Evolutionary conservation across 2,113 vertebrate species (phyloP).

Genomic region (Anguilla rostrata): DNA sequence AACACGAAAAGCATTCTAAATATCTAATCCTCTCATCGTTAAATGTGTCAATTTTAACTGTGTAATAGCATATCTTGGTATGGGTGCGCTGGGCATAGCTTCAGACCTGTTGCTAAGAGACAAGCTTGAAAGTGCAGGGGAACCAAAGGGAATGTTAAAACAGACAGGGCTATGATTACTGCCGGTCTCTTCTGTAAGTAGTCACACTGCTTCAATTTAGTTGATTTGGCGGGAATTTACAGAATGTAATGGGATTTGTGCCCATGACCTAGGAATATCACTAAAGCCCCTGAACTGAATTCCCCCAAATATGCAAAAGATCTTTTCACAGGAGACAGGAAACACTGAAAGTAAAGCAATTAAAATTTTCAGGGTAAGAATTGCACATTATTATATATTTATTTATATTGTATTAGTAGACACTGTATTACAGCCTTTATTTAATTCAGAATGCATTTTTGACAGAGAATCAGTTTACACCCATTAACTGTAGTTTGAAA

Average conservation of each 20-base stretch:
- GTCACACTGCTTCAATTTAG: not conserved
- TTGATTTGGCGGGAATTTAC: not conserved
- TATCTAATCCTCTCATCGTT: not conserved
- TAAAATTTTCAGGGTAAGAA: too few species aligned
- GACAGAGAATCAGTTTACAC: too few species aligned
- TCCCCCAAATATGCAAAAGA: too few species aligned
- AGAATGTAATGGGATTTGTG: not conserved
- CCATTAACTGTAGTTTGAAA: too few species aligned
- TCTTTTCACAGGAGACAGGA: too few species aligned
- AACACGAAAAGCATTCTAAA: too few species aligned
- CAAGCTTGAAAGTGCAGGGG: not conserved
- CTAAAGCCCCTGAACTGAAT: too few species aligned
- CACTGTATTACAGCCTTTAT: too few species aligned
- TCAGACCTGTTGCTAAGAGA: not conserved
- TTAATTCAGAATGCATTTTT: too few species aligned
- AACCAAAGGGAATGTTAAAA: not conserved
- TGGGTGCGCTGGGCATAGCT: not conserved
- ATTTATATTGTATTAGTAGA: too few species aligned
- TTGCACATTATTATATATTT: too few species aligned
- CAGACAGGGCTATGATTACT: not conserved
- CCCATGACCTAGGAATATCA: not conserved
- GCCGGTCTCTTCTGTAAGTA: not conserved
- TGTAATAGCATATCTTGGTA: not conserved
- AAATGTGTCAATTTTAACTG: not conserved
- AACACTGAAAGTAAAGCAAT: too few species aligned